These are phyloP conservation scores for Tinamus major DNA, from an alignment of 2,797 vertebrate genomes.

Conservation along the genomic window DNA sequence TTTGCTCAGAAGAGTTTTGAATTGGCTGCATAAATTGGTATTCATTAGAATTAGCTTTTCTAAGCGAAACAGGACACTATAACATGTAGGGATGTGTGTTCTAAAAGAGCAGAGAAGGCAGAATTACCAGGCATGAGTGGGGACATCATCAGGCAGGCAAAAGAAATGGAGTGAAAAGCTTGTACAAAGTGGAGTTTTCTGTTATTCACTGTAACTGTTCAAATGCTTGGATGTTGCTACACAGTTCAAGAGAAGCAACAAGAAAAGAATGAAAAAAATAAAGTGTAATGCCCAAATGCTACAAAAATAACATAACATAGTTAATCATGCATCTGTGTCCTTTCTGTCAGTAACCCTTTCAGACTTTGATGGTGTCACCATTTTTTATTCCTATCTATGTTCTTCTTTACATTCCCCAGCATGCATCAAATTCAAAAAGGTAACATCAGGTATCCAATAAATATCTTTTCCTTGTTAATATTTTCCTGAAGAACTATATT, in stretches of 20 bases:
- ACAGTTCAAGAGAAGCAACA: neutral
- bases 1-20: conserved; percentile 54
- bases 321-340: neutral
- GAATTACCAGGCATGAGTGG: fast-evolving
- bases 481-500: neutral
- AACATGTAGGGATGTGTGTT: neutral
- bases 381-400: neutral
- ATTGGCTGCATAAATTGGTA: conserved; percentile 28
- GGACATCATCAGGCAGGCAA: neutral
- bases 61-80: neutral
- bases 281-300: neutral
- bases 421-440: neutral
- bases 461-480: neutral
- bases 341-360: neutral
- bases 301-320: neutral
- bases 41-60: neutral
- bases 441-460: neutral
- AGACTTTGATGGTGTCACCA: neutral
- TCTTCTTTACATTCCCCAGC: neutral
- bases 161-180: neutral
- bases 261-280: neutral
- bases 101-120: neutral
- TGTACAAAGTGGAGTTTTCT: neutral
- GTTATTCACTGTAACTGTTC: neutral
- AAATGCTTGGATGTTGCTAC: neutral